Evolutionary conservation across 2,888 invertebrate genomes (phyloP).

Genomic region (Rhodophaea formosa): DNA sequence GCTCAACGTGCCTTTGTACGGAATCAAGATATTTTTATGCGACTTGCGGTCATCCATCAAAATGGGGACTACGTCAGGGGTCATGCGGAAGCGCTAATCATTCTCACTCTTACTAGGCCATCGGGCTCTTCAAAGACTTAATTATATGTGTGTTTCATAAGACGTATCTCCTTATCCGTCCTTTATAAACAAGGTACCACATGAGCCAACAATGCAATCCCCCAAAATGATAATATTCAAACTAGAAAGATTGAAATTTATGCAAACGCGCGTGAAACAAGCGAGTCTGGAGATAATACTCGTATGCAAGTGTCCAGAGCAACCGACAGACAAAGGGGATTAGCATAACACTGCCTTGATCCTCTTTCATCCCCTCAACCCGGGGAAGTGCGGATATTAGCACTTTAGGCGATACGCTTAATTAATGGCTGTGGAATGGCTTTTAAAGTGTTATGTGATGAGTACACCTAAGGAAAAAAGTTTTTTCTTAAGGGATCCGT

Average conservation of each 20-base stretch:
- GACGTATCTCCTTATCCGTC: no score
- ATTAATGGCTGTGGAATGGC: slow-evolving; percentile 4
- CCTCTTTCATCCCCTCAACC: slow-evolving; percentile 9
- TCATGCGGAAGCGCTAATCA: no score
- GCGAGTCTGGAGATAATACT: neutral
- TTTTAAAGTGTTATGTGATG: neutral
- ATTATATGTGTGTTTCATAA: no score
- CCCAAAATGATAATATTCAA: slow-evolving; percentile 9
- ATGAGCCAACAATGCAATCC: neutral
- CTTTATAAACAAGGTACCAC: neutral
- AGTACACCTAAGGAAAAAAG: neutral
- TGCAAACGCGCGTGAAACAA: slow-evolving; percentile 9
- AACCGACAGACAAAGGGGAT: slow-evolving; percentile 7
- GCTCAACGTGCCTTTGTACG: no score
- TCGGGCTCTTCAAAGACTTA: no score
- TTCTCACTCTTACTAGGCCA: no score
- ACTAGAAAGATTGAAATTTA: slow-evolving; percentile 14
- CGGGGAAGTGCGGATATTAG: slow-evolving; percentile 6
- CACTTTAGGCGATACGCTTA: slow-evolving; percentile 11
- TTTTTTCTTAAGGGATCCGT: no score
- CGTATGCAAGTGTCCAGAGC: slow-evolving; percentile 11
- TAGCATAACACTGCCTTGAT: slow-evolving; percentile 14
- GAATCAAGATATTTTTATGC: no score
- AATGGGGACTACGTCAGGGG: no score
- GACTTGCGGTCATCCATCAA: no score